These are phyloP conservation scores for Enteromius treurensis DNA, from an alignment of 2,797 vertebrate species.

Conservation along the genomic window DNA sequence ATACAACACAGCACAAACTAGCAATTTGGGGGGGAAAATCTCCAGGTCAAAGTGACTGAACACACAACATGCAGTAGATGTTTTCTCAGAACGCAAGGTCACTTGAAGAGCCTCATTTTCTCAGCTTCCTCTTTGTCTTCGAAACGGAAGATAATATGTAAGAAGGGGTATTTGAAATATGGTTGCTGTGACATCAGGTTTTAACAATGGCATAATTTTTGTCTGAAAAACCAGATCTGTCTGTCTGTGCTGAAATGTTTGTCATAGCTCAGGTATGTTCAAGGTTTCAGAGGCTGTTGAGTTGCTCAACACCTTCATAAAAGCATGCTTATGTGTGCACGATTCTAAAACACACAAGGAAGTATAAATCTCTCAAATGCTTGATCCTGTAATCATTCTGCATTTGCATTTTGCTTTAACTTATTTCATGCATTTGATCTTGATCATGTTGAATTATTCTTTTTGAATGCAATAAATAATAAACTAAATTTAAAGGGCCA, in stretches of 20 bases:
- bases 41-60: neutral
- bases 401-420: neutral
- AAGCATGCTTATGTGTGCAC: neutral
- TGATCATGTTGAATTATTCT: neutral
- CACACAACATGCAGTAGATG: neutral
- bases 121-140: neutral
- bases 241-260: constrained; percentile 14
- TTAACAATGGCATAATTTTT: neutral
- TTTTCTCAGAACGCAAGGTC: neutral
- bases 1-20: neutral
- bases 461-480: neutral
- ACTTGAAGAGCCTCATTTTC: neutral
- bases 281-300: neutral
- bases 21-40: neutral
- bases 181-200: neutral
- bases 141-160: neutral
- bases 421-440: neutral
- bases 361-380: neutral
- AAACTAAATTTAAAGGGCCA: neutral
- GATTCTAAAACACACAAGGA: neutral
- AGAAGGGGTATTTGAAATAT: neutral
- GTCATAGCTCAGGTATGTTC: constrained; percentile 36
- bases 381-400: neutral
- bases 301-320: neutral
- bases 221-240: neutral